phyloP scores from a whole-genome alignment of 1,140 invertebrate species.

The Papilio polyxenes region DNA sequence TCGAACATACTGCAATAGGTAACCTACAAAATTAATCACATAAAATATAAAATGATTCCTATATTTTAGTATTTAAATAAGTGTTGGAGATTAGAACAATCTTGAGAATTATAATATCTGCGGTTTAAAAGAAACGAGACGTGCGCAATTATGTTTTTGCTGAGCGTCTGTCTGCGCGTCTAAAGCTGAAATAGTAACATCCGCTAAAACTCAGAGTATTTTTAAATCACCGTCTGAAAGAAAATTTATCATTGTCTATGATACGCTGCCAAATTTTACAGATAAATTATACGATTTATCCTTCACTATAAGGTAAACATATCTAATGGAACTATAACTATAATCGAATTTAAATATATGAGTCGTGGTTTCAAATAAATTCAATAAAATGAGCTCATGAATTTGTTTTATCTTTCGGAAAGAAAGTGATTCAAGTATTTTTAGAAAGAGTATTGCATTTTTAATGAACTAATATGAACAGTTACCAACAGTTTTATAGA shows the following conservation, averaged over 20 bases:
- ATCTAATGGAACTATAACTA: slow-evolving; percentile 6
- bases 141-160: slow-evolving; percentile 30
- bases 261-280: slow-evolving; percentile 23
- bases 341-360: slow-evolving; percentile 23
- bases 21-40: not conserved
- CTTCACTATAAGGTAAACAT: not conserved
- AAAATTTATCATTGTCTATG: slow-evolving; percentile 30
- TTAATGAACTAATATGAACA: not conserved
- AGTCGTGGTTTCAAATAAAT: not conserved
- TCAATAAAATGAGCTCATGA: not conserved
- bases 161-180: slow-evolving; percentile 34
- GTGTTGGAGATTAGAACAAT: not conserved
- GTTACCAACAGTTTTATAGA: not conserved
- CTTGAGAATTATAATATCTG: not conserved
- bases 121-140: slow-evolving; percentile 5
- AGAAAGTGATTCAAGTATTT: not conserved
- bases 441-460: not conserved
- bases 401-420: not conserved
- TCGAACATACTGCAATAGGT: not conserved
- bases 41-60: not conserved
- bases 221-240: slow-evolving; percentile 30
- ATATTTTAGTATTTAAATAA: not conserved
- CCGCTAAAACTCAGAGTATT: slow-evolving; percentile 33
- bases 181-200: slow-evolving; percentile 27
- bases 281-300: slow-evolving; percentile 18